phyloP scores from a whole-genome alignment of 1,140 invertebrate species.

The Sycophila sp. region DNA sequence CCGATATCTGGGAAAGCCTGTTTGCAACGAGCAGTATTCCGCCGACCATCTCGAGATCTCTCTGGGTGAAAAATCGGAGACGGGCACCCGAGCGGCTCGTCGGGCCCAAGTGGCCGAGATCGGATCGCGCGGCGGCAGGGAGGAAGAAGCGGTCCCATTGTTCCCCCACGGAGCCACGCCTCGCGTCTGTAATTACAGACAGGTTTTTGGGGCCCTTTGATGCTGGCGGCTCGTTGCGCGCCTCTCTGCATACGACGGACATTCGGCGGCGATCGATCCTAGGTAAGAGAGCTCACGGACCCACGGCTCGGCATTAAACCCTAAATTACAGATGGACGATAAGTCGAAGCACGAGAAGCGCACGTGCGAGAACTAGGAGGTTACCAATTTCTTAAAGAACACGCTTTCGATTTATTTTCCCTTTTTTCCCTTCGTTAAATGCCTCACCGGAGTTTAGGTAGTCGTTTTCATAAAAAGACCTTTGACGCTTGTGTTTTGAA shows the following conservation, averaged over 20 bases:
- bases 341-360: neutral
- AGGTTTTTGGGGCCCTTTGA: slow-evolving; percentile 62
- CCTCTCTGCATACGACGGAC: slow-evolving; percentile 36
- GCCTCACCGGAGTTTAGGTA: neutral
- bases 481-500: slow-evolving; percentile 10
- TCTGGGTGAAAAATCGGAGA: too few species aligned
- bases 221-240: slow-evolving; percentile 50
- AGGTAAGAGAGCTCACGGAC: slow-evolving; percentile 42
- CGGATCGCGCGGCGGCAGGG: too few species aligned
- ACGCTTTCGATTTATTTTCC: too few species aligned
- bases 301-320: slow-evolving; percentile 4
- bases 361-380: slow-evolving; percentile 1
- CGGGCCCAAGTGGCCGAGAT: too few species aligned
- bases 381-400: neutral
- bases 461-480: neutral
- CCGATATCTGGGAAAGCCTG: too few species aligned
- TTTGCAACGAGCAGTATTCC: slow-evolving; percentile 60
- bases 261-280: slow-evolving; percentile 49
- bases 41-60: slow-evolving; percentile 50
- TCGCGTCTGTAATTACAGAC: slow-evolving; percentile 67
- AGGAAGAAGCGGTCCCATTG: slow-evolving; percentile 64
- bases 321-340: slow-evolving; percentile 49
- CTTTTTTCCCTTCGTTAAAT: neutral
- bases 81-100: too few species aligned
- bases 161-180: slow-evolving; percentile 63